Base-by-base conservation (phyloP, 2,797 vertebrate genomes). In the Tragopan temminckii region DNA sequence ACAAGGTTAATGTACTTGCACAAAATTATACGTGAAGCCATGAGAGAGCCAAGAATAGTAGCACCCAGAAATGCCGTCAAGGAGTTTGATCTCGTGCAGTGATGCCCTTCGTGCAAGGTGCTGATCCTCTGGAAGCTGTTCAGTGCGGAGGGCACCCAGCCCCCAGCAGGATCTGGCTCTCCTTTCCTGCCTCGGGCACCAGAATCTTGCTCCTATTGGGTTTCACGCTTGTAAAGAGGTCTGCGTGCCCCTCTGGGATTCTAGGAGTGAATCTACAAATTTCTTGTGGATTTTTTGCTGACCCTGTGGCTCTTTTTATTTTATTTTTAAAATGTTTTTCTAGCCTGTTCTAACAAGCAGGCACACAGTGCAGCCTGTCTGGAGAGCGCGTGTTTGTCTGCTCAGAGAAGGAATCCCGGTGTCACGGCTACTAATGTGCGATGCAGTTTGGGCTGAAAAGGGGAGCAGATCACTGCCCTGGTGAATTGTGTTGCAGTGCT, bases 121-220 rank as follows among this genome's bases (percentile, higher is more conserved):
- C 87, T 0, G 2, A 81, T 95, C 67, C 68, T 93, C 70, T 90
- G 91, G 89, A 94, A 96, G 90, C 88, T 90, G 82, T 91, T 95
- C 64, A 67, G 87, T 84, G 80, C 91, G 85, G 94, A 95, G 93
- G 94, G 89, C 77, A 86, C 93, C 95, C 89, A 89, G 80, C 69
- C 82, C 80, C 62, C 87, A 90, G 83, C 43, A 19, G 89, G 80
- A 89, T 95, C 92, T 70, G 62, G 80, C 48, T 85, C 66, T 89
- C 70, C 33, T 84, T 95, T 94, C 92, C 87, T 96, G 81, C 69
- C 67, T 42, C 79, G 36, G 71, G 40, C 77, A 13, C 80, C 45
- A 4, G 9, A 84, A 55, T 86, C 58, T 89, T 78, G 62, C 69
- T 91, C 92, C 87, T 82, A 84, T 88, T 96, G 2, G 3, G 84